Percentiles rank a stretch among this genome's conserved stretches.
Conservation (phyloP, 2,888 invertebrate species). For the Xylocampa areola region DNA sequence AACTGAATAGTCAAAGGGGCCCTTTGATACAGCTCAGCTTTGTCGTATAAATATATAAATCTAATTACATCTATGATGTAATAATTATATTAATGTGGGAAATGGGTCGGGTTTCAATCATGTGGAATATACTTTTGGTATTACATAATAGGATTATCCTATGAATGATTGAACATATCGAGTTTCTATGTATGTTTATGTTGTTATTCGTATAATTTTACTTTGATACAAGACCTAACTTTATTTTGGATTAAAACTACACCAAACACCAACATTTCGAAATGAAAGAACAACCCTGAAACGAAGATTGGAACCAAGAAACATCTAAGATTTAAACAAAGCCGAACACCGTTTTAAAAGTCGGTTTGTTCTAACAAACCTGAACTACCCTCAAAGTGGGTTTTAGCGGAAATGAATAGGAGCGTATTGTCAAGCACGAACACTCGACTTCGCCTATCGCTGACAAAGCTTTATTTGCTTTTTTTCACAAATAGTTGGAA, state of each 20-base stretch:
- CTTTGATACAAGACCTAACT: background rate
- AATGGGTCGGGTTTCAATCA: slow-evolving; percentile 48
- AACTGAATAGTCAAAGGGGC: slow-evolving; percentile 78
- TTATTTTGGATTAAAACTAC: slow-evolving; percentile 28
- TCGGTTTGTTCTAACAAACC: slow-evolving; percentile 65
- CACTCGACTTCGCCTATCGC: slow-evolving; percentile 76
- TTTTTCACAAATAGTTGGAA: slow-evolving; percentile 78
- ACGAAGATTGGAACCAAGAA: slow-evolving; percentile 43
- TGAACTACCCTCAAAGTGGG: slow-evolving; percentile 71
- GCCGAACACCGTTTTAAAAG: slow-evolving; percentile 59
- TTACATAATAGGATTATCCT: slow-evolving; percentile 46
- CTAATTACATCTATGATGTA: slow-evolving; percentile 60
- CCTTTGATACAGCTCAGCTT: slow-evolving; percentile 70
- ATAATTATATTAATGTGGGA: slow-evolving; percentile 62
- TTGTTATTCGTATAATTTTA: slow-evolving; percentile 7
- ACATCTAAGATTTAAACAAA: slow-evolving; percentile 57
- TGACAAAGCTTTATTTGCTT: slow-evolving; percentile 81
- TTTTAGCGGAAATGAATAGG: slow-evolving; percentile 79
- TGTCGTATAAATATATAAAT: slow-evolving; percentile 58
- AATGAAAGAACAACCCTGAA: slow-evolving; percentile 32
- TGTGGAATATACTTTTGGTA: slow-evolving; percentile 45
- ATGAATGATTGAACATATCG: slow-evolving; percentile 31
- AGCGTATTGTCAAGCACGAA: slow-evolving; percentile 75
- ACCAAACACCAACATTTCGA: slow-evolving; percentile 16
- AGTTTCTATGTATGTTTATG: too few relatives aligned